Conservation (phyloP, 2,797 vertebrate species). For the Mormyrops attenuatus region DNA sequence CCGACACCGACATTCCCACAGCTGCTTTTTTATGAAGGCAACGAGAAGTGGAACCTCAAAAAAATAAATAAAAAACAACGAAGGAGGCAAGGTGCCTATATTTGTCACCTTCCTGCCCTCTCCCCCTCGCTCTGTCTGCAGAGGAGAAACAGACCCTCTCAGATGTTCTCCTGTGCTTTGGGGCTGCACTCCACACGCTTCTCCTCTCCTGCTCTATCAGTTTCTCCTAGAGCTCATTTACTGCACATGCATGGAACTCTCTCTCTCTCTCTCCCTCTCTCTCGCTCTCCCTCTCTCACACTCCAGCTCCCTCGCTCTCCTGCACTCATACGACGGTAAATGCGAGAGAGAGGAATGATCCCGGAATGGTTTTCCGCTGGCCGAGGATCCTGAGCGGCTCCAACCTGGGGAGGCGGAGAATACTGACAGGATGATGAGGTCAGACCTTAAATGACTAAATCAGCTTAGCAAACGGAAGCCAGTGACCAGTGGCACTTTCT, state of each 20-base stretch:
- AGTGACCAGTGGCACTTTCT: slow-evolving; percentile 54
- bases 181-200: slow-evolving; percentile 38
- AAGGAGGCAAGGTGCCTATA: slow-evolving; percentile 46
- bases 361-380: slow-evolving; percentile 41
- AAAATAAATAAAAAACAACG: slow-evolving; percentile 48
- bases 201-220: slow-evolving; percentile 59
- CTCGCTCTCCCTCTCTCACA: slow-evolving; percentile 46
- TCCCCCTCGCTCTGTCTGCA: slow-evolving; percentile 33
- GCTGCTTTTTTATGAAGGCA: slow-evolving; percentile 48
- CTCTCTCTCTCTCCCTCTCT: slow-evolving; percentile 51
- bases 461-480: slow-evolving; percentile 69
- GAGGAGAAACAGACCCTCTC: slow-evolving; percentile 62
- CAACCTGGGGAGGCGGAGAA: slow-evolving; percentile 67
- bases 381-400: slow-evolving; percentile 50
- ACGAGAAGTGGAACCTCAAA: slow-evolving; percentile 48
- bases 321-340: slow-evolving; percentile 37
- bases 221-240: slow-evolving; percentile 62
- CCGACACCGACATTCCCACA: slow-evolving; percentile 82
- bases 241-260: slow-evolving; percentile 67
- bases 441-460: slow-evolving; percentile 87
- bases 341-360: slow-evolving; percentile 49
- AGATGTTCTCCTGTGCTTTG: slow-evolving; percentile 68
- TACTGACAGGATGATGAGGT: slow-evolving; percentile 83
- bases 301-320: slow-evolving; percentile 22
- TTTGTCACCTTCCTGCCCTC: slow-evolving; percentile 43